A percentile compares a stretch with the other conserved stretches of the same genome.
Conservation (phyloP, 1,140 invertebrate genomes). For the Diorhabda carinulata region DNA sequence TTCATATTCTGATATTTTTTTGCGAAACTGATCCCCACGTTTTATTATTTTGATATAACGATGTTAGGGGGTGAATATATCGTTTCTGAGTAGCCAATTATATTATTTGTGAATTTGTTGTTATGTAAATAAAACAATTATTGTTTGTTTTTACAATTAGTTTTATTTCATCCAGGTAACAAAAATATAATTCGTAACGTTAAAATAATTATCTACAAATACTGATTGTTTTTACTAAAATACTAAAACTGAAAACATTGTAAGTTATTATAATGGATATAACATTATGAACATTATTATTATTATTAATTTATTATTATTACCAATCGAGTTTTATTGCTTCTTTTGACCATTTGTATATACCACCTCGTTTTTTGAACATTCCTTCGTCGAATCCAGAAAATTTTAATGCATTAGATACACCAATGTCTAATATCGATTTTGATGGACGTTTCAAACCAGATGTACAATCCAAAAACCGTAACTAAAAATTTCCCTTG, state of each 20-base stretch:
- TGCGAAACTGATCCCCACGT: no score
- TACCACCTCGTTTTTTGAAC: constrained; percentile 51
- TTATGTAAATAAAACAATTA: constrained; percentile 6
- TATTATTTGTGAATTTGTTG: not conserved
- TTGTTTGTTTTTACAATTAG: not conserved
- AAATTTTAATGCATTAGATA: constrained; percentile 46
- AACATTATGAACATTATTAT: no score
- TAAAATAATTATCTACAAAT: no score
- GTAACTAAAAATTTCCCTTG: constrained; percentile 44
- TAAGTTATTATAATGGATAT: no score
- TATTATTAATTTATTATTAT: no score
- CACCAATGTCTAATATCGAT: constrained; percentile 52
- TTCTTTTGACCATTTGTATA: constrained; percentile 52
- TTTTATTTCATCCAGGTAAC: not conserved
- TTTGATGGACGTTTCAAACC: constrained; percentile 49
- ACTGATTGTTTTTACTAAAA: no score
- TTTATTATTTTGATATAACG: no score
- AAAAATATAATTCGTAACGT: no score
- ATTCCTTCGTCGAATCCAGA: constrained; percentile 53
- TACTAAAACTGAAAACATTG: no score
- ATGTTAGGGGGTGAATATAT: no score
- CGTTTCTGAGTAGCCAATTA: not conserved
- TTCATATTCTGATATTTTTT: no score
- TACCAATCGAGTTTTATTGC: constrained; percentile 37
- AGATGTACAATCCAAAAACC: constrained; percentile 51